Evolutionary conservation across 2,888 invertebrate species (phyloP).

Genomic region (Ramazzottius varieornatus): DNA sequence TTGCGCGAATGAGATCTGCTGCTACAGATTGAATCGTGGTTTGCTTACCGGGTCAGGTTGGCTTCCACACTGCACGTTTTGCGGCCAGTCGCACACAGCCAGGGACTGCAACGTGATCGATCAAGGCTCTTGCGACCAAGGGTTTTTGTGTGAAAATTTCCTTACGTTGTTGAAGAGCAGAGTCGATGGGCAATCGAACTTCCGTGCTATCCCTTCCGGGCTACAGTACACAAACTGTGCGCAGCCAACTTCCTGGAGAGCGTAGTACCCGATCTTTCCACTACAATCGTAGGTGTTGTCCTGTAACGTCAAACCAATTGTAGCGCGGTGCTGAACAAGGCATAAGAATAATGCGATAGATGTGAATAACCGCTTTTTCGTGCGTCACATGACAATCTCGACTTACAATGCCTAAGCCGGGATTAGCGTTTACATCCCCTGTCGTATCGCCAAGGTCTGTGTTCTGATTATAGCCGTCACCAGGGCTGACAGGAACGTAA

Average conservation of each 20-base stretch:
- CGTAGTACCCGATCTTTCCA: background rate
- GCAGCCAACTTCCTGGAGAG: background rate
- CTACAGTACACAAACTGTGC: background rate
- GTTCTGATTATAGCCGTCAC: too few relatives aligned
- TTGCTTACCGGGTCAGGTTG: background rate
- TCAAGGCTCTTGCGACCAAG: too few relatives aligned
- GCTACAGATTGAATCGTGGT: background rate
- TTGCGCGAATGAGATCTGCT: background rate
- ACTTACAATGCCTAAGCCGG: conserved; percentile 1
- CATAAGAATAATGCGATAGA: too few relatives aligned
- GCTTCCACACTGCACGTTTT: background rate
- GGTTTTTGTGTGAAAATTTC: too few relatives aligned
- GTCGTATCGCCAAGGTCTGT: background rate
- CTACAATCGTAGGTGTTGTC: background rate
- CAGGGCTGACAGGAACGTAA: too few relatives aligned
- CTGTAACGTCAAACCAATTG: too few relatives aligned
- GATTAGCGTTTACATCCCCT: background rate
- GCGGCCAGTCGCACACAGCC: background rate
- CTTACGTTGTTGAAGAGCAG: conserved; percentile 1
- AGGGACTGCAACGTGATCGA: background rate
- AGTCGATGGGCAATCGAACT: background rate
- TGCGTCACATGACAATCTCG: too few relatives aligned
- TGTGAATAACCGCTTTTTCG: too few relatives aligned
- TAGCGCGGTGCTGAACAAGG: too few relatives aligned
- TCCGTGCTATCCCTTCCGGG: background rate